Conservation (phyloP, 2,113 vertebrate species). For the Microtus richardsoni region DNA sequence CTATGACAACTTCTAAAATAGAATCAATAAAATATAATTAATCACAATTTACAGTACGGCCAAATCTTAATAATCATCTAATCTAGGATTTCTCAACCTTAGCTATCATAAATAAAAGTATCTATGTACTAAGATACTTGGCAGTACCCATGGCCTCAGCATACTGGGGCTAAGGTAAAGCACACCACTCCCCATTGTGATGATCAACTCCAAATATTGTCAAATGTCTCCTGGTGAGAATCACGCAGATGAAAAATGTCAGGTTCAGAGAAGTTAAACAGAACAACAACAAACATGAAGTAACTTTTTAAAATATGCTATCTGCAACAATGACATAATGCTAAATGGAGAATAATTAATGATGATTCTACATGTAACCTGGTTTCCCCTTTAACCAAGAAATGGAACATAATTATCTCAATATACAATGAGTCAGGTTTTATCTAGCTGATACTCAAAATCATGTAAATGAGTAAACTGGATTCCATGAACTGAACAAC, state of each 20-base stretch:
- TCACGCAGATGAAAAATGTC: slow-evolving; percentile 4
- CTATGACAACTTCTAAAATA: slow-evolving; percentile 5
- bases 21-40: background rate
- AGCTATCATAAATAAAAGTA: background rate
- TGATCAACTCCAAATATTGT: background rate
- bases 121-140: background rate
- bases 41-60: background rate
- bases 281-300: background rate
- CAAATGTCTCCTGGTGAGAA: background rate
- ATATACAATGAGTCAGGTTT: slow-evolving; percentile 32
- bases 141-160: background rate
- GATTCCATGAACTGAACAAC: slow-evolving; percentile 28
- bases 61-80: background rate
- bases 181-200: background rate
- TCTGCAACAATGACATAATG: slow-evolving; percentile 34
- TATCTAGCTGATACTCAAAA: slow-evolving; percentile 29
- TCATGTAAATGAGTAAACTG: slow-evolving; percentile 26
- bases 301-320: background rate
- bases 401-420: slow-evolving; percentile 39
- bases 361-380: slow-evolving; percentile 31
- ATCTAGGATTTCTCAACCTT: background rate
- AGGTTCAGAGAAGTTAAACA: slow-evolving; percentile 43
- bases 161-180: background rate
- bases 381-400: background rate
- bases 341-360: slow-evolving; percentile 23